These are phyloP conservation scores for Phocoena phocoena DNA, from an alignment of 2,113 vertebrate species.

Conservation along the genomic window DNA sequence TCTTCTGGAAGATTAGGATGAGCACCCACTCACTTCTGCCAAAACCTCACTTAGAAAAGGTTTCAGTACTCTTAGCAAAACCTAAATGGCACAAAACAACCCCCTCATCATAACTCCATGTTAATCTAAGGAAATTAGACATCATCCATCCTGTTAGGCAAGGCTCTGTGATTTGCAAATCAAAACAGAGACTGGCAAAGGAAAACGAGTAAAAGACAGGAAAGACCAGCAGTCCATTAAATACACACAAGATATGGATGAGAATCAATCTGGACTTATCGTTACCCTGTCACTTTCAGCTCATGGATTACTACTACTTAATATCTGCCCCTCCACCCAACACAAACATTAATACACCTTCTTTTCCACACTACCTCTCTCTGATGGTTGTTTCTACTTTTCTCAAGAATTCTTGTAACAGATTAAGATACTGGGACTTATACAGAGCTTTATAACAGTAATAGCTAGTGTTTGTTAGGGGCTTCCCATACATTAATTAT, in stretches of 20 bases:
- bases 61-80: neutral
- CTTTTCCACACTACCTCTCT: neutral
- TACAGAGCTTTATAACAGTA: neutral
- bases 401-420: neutral
- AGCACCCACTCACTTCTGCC: neutral
- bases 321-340: neutral
- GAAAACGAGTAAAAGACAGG: neutral
- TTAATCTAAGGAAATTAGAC: neutral
- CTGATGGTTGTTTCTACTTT: neutral
- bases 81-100: neutral
- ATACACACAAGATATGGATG: neutral
- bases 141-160: neutral
- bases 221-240: neutral
- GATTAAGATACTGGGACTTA: neutral
- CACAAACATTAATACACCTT: neutral
- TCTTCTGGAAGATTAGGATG: neutral
- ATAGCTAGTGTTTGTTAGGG: neutral
- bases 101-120: neutral
- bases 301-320: neutral
- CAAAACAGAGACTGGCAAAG: neutral
- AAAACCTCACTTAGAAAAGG: neutral
- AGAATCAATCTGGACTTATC: neutral
- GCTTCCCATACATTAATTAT: neutral
- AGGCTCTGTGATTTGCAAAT: neutral
- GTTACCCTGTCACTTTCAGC: neutral